Base-by-base conservation (phyloP, 1,140 invertebrate genomes). In the Drosophila guanche region DNA sequence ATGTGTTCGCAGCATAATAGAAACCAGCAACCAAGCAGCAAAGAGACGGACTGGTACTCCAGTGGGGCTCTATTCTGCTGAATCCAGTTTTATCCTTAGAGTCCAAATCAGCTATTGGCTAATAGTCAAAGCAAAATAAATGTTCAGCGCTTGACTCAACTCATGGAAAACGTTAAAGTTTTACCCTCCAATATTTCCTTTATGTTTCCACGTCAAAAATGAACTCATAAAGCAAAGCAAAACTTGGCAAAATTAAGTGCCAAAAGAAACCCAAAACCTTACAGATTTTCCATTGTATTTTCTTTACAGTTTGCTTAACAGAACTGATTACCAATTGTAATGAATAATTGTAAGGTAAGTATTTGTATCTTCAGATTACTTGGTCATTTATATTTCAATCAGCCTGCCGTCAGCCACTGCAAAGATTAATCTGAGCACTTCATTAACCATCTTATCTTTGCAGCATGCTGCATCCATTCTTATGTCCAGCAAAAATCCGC, bases 1-100 rank as follows among this genome's bases (percentile, higher is more conserved):
- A 77, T 86, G 58, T 80, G 78, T 77, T 81, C 62, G 67, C 52
- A 66, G 81, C 74, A 80, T 73, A 74, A 79, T 67, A 67, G 72
- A 61, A 73, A 73, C 76, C 62, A 47, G 43, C 50, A 54, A 59
- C 46, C 80, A 73, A 59, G 52, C 80, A 73, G 16, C 77, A 86
- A 60, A 86, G 47, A 43, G 43, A 10, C 10, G 51, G 55, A 63
- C 16, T 46, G 27, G 47, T 33, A 12, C 23, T 33, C 29, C 29
- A 33, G 29, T 33, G 10, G 29, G 8, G 7, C 8, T 33, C 29
- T 33, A 8, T 33, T 33, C 29, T 33, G 7, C 8, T 33, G 3
- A 1, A 8, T 8, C 29, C 29, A 33, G 53, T 10, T 20, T 20
- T 20, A 20, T 20, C 53, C 27, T 45, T 46, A 56, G 51, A 46